Evolutionary conservation across 1,140 invertebrate species (phyloP).

Genomic region (Leucophenga varia): DNA sequence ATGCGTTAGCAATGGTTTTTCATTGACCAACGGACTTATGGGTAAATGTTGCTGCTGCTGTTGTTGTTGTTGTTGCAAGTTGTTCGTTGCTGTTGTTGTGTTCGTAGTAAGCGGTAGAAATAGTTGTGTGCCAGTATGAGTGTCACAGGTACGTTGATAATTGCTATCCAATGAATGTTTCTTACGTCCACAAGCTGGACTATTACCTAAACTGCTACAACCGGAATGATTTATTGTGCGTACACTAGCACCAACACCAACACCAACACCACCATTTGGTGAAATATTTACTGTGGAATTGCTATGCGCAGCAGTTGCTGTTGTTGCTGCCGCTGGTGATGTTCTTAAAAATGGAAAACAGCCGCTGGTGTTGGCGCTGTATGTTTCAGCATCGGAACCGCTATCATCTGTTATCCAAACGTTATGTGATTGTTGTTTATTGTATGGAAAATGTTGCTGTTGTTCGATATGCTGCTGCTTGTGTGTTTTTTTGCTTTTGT

Average conservation of each 20-base stretch:
- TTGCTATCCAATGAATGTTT: constrained; percentile 46
- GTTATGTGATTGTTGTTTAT: neutral
- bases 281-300: too few species aligned
- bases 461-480: neutral
- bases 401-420: constrained; percentile 21
- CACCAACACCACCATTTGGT: neutral
- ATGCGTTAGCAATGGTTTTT: neutral
- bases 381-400: constrained; percentile 31
- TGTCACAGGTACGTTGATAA: constrained; percentile 4
- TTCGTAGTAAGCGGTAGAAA: too few species aligned
- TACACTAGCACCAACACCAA: neutral
- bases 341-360: constrained; percentile 36
- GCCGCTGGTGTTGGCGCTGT: constrained; percentile 33
- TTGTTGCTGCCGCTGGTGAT: constrained; percentile 1
- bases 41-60: constrained; percentile 7
- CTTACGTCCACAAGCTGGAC: constrained; percentile 44
- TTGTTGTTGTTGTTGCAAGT: too few species aligned
- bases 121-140: too few species aligned
- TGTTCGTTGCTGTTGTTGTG: too few species aligned
- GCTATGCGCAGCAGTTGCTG: neutral
- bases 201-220: constrained; percentile 45
- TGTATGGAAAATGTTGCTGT: constrained; percentile 8
- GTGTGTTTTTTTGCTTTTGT: neutral
- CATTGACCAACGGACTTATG: neutral
- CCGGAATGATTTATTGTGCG: constrained; percentile 17